phyloP scores from a whole-genome alignment of 2,113 vertebrate genomes.

The Callipepla californica region DNA sequence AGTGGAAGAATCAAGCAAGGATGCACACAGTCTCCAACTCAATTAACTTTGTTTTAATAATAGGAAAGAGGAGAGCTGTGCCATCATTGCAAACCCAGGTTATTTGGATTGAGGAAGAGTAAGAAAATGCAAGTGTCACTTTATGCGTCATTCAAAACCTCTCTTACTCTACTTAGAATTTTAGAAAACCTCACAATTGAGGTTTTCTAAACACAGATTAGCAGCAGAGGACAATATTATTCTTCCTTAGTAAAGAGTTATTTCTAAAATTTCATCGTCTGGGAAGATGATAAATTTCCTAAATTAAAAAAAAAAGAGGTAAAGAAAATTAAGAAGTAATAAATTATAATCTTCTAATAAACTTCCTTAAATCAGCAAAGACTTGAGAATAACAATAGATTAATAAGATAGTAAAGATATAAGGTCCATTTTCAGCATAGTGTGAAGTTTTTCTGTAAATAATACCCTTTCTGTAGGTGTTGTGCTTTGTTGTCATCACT shows the following conservation, averaged over 20 bases:
- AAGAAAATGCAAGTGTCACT: neutral
- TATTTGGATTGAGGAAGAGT: neutral
- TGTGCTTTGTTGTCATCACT: neutral
- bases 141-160: neutral
- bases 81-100: neutral
- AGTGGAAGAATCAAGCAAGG: neutral
- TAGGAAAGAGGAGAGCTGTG: neutral
- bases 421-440: neutral
- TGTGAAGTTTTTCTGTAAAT: neutral
- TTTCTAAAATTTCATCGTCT: constrained; percentile 12
- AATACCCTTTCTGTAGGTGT: neutral
- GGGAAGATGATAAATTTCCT: neutral
- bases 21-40: neutral
- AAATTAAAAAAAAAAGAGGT: neutral
- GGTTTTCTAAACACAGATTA: neutral
- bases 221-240: neutral
- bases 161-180: neutral
- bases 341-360: neutral
- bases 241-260: neutral
- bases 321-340: neutral
- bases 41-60: neutral
- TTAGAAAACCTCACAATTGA: neutral
- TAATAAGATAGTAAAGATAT: neutral
- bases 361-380: neutral
- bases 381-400: constrained; percentile 10